phyloP scores from a whole-genome alignment of 1,140 invertebrate species.

The Apis florea region DNA sequence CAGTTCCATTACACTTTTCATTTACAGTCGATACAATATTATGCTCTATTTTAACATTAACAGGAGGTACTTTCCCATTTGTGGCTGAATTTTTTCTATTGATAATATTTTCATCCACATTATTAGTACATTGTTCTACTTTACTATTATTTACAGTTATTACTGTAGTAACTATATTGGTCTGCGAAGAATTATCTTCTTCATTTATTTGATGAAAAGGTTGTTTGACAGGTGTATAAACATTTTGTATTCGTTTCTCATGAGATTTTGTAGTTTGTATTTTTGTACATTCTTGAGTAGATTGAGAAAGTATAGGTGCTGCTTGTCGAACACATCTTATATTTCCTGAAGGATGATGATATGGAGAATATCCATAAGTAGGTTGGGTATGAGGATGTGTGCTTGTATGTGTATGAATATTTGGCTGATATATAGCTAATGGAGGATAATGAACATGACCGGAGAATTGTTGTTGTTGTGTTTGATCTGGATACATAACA shows the following conservation, averaged over 20 bases:
- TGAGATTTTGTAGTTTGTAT: slow-evolving; percentile 45
- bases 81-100: slow-evolving; percentile 56
- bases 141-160: slow-evolving; percentile 68
- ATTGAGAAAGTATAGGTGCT: slow-evolving; percentile 50
- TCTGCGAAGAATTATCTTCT: slow-evolving; percentile 65
- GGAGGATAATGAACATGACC: slow-evolving; percentile 64
- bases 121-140: slow-evolving; percentile 51
- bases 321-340: slow-evolving; percentile 67
- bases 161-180: slow-evolving; percentile 68
- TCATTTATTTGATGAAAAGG: slow-evolving; percentile 62
- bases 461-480: slow-evolving; percentile 63
- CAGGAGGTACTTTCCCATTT: slow-evolving; percentile 60
- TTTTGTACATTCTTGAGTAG: slow-evolving; percentile 62
- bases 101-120: slow-evolving; percentile 62
- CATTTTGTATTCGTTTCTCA: slow-evolving; percentile 60
- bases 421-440: slow-evolving; percentile 57
- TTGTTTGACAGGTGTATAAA: slow-evolving; percentile 53
- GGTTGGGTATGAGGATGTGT: slow-evolving; percentile 60
- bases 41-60: slow-evolving; percentile 70
- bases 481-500: slow-evolving; percentile 57
- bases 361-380: slow-evolving; percentile 57
- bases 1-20: slow-evolving; percentile 64
- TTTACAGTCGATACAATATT: slow-evolving; percentile 66
- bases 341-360: slow-evolving; percentile 63
- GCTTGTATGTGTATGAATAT: slow-evolving; percentile 65